Evolutionary conservation across 2,113 vertebrate genomes (phyloP), one percentile per base, ranked within the genome.

Genomic region (Mobula hypostoma): DNA sequence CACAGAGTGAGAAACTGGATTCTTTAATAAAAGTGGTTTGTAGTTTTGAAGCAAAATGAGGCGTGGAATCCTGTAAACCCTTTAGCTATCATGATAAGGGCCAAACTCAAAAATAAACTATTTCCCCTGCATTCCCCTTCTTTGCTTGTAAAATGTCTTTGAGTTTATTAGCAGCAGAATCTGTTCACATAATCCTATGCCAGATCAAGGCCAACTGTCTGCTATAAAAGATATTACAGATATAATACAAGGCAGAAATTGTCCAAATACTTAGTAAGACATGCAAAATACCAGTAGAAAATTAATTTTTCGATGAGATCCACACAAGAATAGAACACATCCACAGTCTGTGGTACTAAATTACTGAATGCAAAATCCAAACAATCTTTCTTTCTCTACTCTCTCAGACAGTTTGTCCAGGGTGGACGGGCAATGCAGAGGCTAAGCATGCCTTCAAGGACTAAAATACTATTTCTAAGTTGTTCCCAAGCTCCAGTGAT

Each of bases 81-180:
- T 97, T 97, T 97, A 97, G 97, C 97, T 96, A 97, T 95, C 97
- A 95, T 97, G 97, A 96, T 96, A 97, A 97, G 97, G 97, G 96
- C 97, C 96, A 96, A 97, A 97, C 97, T 97, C 96, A 95, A 95
- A 96, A 97, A 97, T 97, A 98, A 97, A 24, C 8, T 9, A 70
- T 97, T 97, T 97, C 96, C 95, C 96, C 96, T 96, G 95, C 95
- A 15, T 97, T 97, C 97, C 96, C 95, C 96, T 96, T 96, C 95
- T 95, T 96, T 96, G 95, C 96, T 97, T 97, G 96, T 97, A 97
- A 97, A 97, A 97, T 97, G 96, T 96, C 97, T 48, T 48, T 97
- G 97, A 97, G 97, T 98, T 97, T 97, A 97, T 97, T 97, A 96
- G 96, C 96, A 95, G 96, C 97, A 97, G 96, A 97, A 97, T 96